Base-by-base conservation (phyloP, 92 coral and sea anemone genomes). In the Zoanthus solanderi region DNA sequence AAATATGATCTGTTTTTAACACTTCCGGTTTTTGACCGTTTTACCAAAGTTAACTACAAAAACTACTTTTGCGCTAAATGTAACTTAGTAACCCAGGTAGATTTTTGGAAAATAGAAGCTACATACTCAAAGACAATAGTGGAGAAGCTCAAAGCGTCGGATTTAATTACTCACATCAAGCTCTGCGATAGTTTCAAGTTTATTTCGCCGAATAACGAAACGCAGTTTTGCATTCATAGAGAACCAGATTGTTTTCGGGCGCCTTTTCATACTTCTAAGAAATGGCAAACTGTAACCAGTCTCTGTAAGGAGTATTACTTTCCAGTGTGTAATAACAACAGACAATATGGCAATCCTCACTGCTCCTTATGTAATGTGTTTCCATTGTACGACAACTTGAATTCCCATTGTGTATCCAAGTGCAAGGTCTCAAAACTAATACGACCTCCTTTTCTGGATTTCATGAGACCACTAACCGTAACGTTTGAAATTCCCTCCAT, bases 51-150 rank as follows among this genome's bases (percentile, higher is more conserved):
- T 18, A 78, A 69, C 4, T 78, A 54, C 18, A 78, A 78, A n/a
- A 78, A 78, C 52, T 78, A 78, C 28, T 78, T 78, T 23, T 78
- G 83, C 32, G 83, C 83, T 30, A 78, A 15, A 23, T 78, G 83
- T 45, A 58, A 78, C 30, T 0, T 6, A 3, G 83, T 15, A 31
- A 78, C 11, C 10, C 57, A 78, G 17, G 17, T 78, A 34, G 32
- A 47, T 8, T 78, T 32, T 52, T 78, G 83, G 83, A 78, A 17
- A 1, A 9, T 78, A 7, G 71, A 78, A 78, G 83, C 83, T 6
- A 78, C 30, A 1, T 78, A 71, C 10, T 28, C 3, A 16, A 15
- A 14, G 9, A 1, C 30, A 23, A 8, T 37, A 1, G 42, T 65
- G 10, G n/a, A 23, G 0, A 78, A 16, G 7, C 8, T 12, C 12